phyloP scores from a whole-genome alignment of 2,113 vertebrate genomes.

The Siphamia tubifer region DNA sequence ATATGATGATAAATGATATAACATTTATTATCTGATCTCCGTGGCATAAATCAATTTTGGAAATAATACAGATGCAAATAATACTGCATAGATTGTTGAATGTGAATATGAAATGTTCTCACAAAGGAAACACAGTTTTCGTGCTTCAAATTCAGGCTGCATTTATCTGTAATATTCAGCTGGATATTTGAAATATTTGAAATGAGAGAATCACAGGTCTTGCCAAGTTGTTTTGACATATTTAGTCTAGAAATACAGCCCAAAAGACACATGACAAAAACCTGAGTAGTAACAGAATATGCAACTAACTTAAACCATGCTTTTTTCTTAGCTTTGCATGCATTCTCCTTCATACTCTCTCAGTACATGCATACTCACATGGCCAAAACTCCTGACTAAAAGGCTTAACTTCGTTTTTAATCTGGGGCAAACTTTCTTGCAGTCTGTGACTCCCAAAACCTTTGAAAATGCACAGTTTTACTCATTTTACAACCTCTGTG shows the following conservation, averaged over 20 bases:
- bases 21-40: too few species aligned
- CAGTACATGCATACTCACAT: not conserved
- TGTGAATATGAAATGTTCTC: too few species aligned
- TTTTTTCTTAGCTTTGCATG: not conserved
- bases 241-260: slow-evolving; percentile 15
- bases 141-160: not conserved
- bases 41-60: too few species aligned
- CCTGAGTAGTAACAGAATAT: not conserved
- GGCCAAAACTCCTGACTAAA: not conserved
- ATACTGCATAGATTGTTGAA: too few species aligned
- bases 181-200: slow-evolving; percentile 5
- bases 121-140: too few species aligned
- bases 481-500: too few species aligned
- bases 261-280: not conserved
- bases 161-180: not conserved
- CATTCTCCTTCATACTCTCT: not conserved
- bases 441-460: not conserved
- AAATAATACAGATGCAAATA: too few species aligned
- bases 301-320: not conserved
- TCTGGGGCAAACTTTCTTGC: too few species aligned
- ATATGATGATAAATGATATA: too few species aligned
- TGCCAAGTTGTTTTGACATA: slow-evolving; percentile 3
- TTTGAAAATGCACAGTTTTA: not conserved
- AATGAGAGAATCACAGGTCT: not conserved
- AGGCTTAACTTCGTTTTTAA: too few species aligned